Conservation (phyloP, 2,113 vertebrate genomes). For the Bombycilla garrulus region DNA sequence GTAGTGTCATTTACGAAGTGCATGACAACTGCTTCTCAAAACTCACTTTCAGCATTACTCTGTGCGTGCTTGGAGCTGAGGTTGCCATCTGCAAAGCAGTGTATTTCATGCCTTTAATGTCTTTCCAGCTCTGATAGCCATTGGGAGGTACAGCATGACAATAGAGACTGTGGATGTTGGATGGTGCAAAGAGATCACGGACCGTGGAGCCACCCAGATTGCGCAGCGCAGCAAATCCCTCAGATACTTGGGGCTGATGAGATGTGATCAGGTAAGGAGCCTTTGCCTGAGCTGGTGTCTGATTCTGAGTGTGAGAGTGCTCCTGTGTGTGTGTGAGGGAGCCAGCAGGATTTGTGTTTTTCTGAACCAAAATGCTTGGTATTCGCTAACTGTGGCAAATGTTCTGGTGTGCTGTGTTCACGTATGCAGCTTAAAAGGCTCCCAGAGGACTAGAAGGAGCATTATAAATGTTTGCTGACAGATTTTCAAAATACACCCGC, state of each 20-base stretch:
- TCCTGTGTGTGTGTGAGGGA: neutral
- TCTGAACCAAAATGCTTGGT: neutral
- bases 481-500: neutral
- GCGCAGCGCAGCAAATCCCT: conserved; percentile 97
- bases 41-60: neutral
- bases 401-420: neutral
- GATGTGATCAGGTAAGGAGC: conserved; percentile 94
- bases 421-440: neutral
- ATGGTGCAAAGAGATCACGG: conserved; percentile 99
- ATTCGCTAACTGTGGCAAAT: neutral
- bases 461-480: neutral
- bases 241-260: conserved; percentile 95
- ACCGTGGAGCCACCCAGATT: conserved; percentile 94
- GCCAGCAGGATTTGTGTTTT: neutral
- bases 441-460: neutral
- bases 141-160: conserved; percentile 93
- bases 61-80: neutral
- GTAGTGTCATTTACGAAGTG: neutral
- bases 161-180: conserved; percentile 98
- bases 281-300: neutral
- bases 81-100: neutral
- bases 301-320: neutral
- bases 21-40: neutral
- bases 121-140: conserved; percentile 91
- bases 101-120: neutral